These are phyloP conservation scores for Synergus umbraculus DNA, from an alignment of 2,888 invertebrate species.

Conservation along the genomic window DNA sequence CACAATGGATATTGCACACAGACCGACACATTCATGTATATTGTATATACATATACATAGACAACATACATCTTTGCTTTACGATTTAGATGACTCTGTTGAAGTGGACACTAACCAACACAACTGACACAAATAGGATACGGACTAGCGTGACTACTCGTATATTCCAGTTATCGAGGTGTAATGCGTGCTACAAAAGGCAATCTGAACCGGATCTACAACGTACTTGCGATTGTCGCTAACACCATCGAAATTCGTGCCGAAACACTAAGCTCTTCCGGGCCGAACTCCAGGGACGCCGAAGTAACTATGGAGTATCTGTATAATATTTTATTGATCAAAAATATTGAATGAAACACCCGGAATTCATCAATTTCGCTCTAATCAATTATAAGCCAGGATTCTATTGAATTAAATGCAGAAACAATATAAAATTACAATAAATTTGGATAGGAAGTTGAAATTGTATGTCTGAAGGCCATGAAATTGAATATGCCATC, in stretches of 20 bases:
- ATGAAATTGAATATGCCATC: neutral
- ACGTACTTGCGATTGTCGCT: conserved; percentile 37
- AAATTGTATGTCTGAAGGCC: neutral
- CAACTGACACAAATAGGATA: conserved; percentile 58
- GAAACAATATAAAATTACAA: no score
- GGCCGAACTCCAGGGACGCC: neutral
- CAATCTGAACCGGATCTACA: conserved; percentile 54
- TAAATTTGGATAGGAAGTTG: neutral
- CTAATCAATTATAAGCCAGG: conserved; percentile 20
- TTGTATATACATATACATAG: neutral
- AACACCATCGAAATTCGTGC: conserved; percentile 35
- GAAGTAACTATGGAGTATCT: no score
- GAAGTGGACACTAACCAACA: conserved; percentile 37
- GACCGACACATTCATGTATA: neutral
- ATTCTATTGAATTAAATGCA: neutral
- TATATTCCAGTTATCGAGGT: conserved; percentile 62
- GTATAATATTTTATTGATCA: no score
- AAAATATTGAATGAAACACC: no score
- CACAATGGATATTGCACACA: neutral
- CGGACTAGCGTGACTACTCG: conserved; percentile 58
- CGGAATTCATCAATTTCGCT: conserved; percentile 7
- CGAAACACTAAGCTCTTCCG: conserved; percentile 32
- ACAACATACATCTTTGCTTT: conserved; percentile 10
- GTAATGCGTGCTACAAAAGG: conserved; percentile 61
- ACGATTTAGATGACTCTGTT: conserved; percentile 32